Conservation (phyloP, 2,113 vertebrate species). For the Paradoxurus hermaphroditus region DNA sequence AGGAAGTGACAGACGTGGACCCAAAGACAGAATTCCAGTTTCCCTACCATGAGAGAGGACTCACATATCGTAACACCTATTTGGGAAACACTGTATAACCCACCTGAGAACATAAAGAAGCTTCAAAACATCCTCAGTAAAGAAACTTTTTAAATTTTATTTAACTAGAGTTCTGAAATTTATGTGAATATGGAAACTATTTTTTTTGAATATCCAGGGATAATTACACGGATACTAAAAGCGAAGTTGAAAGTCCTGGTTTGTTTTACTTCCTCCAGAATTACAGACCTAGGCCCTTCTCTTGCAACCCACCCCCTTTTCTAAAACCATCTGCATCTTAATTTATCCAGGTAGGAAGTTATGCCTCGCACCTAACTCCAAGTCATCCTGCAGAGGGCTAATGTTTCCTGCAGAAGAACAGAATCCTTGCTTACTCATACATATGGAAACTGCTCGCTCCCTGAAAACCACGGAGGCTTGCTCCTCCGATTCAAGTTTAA, state of each 20-base stretch:
- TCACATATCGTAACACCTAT: background rate
- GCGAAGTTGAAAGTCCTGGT: background rate
- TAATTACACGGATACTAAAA: background rate
- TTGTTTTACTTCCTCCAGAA: background rate
- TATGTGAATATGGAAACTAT: background rate
- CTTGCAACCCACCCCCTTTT: background rate
- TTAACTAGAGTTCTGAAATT: background rate
- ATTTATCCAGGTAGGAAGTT: too few species aligned
- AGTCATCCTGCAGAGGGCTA: background rate
- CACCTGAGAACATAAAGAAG: background rate
- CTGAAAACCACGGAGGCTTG: background rate
- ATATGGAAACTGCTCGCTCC: background rate
- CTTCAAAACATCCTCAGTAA: background rate
- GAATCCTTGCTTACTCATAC: accelerated
- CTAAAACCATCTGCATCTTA: background rate
- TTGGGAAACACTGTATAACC: background rate
- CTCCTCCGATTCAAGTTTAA: background rate
- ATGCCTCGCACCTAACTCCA: background rate
- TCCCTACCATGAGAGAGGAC: background rate
- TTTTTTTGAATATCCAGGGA: background rate
- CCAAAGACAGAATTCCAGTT: background rate
- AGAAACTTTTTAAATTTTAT: background rate
- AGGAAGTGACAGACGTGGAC: background rate
- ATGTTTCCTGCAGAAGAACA: background rate
- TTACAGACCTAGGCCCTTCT: background rate